These are phyloP conservation scores for Drosophila nebulosa DNA, from an alignment of 1,140 invertebrate genomes.

Conservation along the genomic window DNA sequence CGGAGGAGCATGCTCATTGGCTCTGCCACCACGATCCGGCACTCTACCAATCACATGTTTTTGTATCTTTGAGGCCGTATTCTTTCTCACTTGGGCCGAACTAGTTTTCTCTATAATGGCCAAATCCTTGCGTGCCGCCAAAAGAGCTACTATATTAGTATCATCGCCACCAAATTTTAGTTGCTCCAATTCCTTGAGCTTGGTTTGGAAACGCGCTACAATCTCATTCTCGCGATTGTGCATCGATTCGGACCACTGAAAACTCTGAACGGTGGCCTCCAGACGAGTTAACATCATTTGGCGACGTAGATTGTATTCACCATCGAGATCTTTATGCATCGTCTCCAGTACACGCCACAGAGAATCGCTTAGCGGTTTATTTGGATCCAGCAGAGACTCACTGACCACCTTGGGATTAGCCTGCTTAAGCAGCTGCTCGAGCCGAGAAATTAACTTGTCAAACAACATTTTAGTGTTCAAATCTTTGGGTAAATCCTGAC, in stretches of 20 bases:
- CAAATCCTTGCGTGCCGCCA: slow-evolving; percentile 91
- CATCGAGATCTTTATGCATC: slow-evolving; percentile 87
- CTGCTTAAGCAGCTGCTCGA: slow-evolving; percentile 87
- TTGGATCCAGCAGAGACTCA: slow-evolving; percentile 90
- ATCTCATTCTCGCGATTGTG: slow-evolving; percentile 88
- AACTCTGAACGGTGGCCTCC: slow-evolving; percentile 97
- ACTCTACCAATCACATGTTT: slow-evolving; percentile 93
- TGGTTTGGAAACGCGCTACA: slow-evolving; percentile 86
- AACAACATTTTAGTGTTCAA: slow-evolving; percentile 90
- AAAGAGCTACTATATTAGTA: slow-evolving; percentile 87
- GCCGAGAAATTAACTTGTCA: slow-evolving; percentile 87
- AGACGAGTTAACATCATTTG: slow-evolving; percentile 94
- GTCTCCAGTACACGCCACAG: slow-evolving; percentile 90
- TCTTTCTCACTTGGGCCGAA: slow-evolving; percentile 89
- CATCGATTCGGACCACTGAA: slow-evolving; percentile 94
- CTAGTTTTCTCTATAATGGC: slow-evolving; percentile 93
- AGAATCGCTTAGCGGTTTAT: slow-evolving; percentile 85
- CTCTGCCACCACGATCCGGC: slow-evolving; percentile 93
- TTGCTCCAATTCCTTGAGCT: slow-evolving; percentile 84
- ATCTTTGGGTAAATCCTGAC: slow-evolving; percentile 90
- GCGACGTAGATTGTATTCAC: slow-evolving; percentile 91
- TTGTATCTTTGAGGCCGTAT: slow-evolving; percentile 90
- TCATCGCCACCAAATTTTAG: slow-evolving; percentile 82
- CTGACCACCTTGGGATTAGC: slow-evolving; percentile 82
- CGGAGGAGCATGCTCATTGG: slow-evolving; percentile 93